Evolutionary conservation across 2,797 vertebrate genomes (phyloP).

Genomic region (Gorsachius magnificus): DNA sequence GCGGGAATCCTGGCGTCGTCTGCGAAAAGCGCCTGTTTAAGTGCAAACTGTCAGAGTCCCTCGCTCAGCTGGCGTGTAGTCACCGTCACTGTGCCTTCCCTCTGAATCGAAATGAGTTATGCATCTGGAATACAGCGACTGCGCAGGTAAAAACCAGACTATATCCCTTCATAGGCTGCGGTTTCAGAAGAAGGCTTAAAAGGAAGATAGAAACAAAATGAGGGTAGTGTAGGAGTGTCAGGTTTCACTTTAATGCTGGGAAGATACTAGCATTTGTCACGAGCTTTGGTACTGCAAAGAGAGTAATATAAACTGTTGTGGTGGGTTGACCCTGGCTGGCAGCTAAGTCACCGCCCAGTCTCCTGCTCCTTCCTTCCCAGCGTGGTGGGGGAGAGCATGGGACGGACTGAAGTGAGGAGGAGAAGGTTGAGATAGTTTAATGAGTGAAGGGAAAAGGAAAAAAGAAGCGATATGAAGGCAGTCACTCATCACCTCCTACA

Average conservation of each 20-base stretch:
- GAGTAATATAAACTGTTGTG: background rate
- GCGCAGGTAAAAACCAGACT: constrained; percentile 47
- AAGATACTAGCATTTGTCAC: background rate
- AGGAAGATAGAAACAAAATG: background rate
- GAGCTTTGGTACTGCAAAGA: background rate
- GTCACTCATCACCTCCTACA: background rate
- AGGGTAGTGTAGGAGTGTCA: background rate
- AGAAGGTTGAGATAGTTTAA: background rate
- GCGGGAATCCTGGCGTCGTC: background rate
- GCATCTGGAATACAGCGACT: constrained; percentile 53
- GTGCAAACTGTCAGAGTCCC: background rate
- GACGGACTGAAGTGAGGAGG: background rate
- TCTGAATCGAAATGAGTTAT: constrained; percentile 26
- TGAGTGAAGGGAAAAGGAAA: background rate
- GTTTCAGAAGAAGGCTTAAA: background rate
- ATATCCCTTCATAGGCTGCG: background rate
- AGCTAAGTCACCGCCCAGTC: background rate
- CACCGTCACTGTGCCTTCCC: constrained; percentile 69
- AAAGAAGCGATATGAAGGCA: background rate
- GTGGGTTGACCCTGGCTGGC: background rate
- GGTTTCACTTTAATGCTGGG: background rate
- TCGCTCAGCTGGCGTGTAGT: constrained; percentile 65
- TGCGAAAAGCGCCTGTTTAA: constrained; percentile 26
- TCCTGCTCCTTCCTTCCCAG: background rate
- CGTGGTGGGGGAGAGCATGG: accelerated